Conservation (phyloP, 1,140 invertebrate genomes). For the Anastrepha obliqua region DNA sequence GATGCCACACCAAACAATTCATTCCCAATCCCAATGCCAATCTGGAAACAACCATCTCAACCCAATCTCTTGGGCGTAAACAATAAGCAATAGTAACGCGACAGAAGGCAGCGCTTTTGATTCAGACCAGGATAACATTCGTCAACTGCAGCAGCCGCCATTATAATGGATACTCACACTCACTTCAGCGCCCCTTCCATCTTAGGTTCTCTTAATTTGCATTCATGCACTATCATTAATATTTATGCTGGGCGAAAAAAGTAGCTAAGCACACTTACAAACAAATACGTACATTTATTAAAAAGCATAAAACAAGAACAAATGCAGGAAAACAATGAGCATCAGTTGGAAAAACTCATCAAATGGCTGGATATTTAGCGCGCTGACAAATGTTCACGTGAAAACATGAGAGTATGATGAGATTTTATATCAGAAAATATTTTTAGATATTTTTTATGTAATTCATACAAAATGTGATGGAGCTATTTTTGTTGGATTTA, state of each 20-base stretch:
- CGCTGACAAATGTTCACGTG: background rate
- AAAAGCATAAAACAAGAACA: background rate
- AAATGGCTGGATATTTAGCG: slow-evolving; percentile 6
- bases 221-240: slow-evolving; percentile 30
- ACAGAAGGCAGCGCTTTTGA: background rate
- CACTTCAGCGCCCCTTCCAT: background rate
- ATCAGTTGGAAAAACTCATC: background rate
- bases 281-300: background rate
- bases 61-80: slow-evolving; percentile 17
- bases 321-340: background rate
- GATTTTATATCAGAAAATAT: background rate
- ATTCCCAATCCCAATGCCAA: slow-evolving; percentile 43
- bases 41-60: slow-evolving; percentile 11
- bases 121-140: background rate
- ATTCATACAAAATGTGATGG: background rate
- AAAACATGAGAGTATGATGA: background rate
- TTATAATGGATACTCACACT: slow-evolving; percentile 4
- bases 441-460: slow-evolving; percentile 4
- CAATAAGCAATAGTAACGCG: background rate
- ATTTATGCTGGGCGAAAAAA: background rate
- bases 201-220: slow-evolving; percentile 29
- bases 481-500: too few relatives aligned
- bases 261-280: background rate
- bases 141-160: background rate
- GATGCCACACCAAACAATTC: background rate